Evolutionary conservation across 1,140 invertebrate genomes (phyloP).

Genomic region (Xylocopa sonorina): DNA sequence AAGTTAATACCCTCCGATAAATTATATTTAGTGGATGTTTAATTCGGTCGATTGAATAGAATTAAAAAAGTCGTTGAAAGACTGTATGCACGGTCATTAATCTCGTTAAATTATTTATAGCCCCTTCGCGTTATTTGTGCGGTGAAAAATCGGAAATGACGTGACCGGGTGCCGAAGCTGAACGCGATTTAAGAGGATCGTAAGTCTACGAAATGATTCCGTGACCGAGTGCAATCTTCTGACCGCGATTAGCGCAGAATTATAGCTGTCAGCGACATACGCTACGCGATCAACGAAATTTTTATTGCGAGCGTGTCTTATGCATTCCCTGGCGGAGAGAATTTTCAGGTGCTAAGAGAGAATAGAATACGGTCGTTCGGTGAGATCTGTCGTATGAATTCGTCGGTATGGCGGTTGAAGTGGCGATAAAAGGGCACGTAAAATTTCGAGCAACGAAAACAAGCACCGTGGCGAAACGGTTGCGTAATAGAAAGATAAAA

Average conservation of each 20-base stretch:
- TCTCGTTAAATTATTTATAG: background rate
- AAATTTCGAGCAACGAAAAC: background rate
- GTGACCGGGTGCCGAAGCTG: background rate
- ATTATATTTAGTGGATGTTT: background rate
- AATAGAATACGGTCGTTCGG: background rate
- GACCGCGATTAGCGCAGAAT: background rate
- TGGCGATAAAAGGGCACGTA: background rate
- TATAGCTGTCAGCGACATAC: background rate
- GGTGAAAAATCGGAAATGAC: background rate
- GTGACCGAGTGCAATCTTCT: background rate
- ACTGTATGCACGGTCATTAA: background rate
- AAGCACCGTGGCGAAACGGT: background rate
- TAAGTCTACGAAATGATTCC: background rate
- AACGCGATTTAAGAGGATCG: slow-evolving; percentile 2
- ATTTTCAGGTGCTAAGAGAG: background rate
- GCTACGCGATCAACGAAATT: background rate
- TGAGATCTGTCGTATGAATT: background rate
- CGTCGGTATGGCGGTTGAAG: too few relatives aligned
- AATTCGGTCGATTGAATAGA: background rate
- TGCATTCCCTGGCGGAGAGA: background rate
- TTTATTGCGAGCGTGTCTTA: background rate
- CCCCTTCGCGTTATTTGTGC: background rate
- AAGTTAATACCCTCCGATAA: background rate
- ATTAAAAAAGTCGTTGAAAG: too few relatives aligned
- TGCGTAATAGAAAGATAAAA: background rate